Evolutionary conservation across 2,113 vertebrate genomes (phyloP).

Genomic region (Cochlearius cochlearius): DNA sequence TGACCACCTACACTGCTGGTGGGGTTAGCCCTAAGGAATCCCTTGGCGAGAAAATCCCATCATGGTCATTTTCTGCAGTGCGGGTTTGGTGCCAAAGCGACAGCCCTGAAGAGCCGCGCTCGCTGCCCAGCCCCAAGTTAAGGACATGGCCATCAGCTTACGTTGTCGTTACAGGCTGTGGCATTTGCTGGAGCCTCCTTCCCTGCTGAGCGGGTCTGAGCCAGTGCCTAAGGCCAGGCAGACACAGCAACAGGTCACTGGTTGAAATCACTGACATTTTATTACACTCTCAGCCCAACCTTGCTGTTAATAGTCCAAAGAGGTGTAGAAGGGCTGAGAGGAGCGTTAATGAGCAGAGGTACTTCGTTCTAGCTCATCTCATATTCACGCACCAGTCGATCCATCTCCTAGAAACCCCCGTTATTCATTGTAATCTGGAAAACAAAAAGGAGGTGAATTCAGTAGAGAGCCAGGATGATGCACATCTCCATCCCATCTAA

Average conservation of each 20-base stretch:
- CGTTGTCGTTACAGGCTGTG: not conserved
- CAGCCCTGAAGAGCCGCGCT: not conserved
- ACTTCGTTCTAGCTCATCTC: not conserved
- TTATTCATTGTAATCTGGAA: not conserved
- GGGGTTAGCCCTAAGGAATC: not conserved
- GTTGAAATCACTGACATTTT: not conserved
- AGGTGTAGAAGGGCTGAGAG: not conserved
- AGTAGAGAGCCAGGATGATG: not conserved
- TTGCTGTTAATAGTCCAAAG: not conserved
- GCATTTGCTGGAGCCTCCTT: not conserved
- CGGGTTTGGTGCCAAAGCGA: not conserved
- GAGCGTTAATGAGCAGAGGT: not conserved
- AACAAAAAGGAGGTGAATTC: not conserved
- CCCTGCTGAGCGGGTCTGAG: not conserved
- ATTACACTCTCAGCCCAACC: not conserved
- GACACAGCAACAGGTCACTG: not conserved
- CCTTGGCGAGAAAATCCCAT: not conserved
- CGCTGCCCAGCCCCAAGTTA: not conserved
- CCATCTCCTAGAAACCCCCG: not conserved
- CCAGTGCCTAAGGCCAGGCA: not conserved
- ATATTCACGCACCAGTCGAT: rapidly evolving
- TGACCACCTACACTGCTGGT: not conserved
- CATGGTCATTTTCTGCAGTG: not conserved
- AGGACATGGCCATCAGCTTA: not conserved
- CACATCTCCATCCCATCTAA: not conserved